Conservation (phyloP, 2,113 vertebrate species). For the Calyptommatus sinebrachiatus region DNA sequence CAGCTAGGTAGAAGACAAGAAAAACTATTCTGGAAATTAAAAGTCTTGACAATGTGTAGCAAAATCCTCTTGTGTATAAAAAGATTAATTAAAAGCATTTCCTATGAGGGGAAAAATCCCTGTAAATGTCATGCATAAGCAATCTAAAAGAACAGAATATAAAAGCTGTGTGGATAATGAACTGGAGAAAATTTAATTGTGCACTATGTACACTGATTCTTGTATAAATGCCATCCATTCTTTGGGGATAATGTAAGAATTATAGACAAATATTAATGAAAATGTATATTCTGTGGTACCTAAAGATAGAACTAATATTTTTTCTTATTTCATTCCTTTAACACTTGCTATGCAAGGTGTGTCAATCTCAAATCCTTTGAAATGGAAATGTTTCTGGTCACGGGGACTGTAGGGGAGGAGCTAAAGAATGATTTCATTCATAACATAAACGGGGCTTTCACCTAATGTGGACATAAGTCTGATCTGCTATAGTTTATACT, state of each 20-base stretch:
- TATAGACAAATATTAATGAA: background rate
- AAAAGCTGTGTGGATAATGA: background rate
- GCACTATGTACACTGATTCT: background rate
- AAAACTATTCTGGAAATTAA: conserved; percentile 44
- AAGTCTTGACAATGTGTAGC: conserved; percentile 32
- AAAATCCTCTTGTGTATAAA: conserved; percentile 37
- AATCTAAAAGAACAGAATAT: background rate
- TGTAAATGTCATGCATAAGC: conserved; percentile 40
- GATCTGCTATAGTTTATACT: too few relatives aligned
- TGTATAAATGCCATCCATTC: background rate
- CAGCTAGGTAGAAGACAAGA: conserved; percentile 37
- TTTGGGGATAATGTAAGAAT: background rate
- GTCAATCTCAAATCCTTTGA: too few relatives aligned
- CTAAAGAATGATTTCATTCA: too few relatives aligned
- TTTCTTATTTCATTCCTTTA: background rate
- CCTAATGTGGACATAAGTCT: too few relatives aligned
- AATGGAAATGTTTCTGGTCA: too few relatives aligned
- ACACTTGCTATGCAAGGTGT: too few relatives aligned
- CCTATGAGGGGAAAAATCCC: background rate
- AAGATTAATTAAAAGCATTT: conserved; percentile 46
- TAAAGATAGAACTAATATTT: background rate
- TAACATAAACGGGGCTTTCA: too few relatives aligned
- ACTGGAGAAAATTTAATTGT: background rate
- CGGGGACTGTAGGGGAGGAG: too few relatives aligned
- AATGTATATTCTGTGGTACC: background rate